Evolutionary conservation across 1,140 invertebrate genomes (phyloP), one percentile per base, ranked within the genome.

Genomic region (Telenomus remus): DNA sequence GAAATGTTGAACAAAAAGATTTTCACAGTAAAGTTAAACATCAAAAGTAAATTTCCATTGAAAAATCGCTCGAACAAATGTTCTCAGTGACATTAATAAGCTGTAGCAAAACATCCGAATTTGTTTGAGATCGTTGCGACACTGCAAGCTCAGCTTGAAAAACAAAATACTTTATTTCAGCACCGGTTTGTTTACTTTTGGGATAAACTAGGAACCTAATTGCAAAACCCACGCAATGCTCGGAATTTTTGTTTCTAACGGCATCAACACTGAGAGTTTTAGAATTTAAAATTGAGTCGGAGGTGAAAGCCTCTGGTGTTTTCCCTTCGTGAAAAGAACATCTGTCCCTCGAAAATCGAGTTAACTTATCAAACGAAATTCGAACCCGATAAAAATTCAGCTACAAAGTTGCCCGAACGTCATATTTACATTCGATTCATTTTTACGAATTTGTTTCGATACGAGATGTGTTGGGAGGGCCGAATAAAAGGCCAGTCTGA

Each of bases 321-420:
- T 66, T 39, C 14, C 27, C 19, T 11, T 10, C n/a, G 35, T 16
- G 57, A 66, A 56, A 19, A 50, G 19, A 44, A 53, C 42, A 34
- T 51, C 35, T 53, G 61, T 56, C 53, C 50, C 55, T 54, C 1
- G 16, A 47, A 37, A 51, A 69, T 60, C 63, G 37, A 33, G 46
- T 71, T 63, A 57, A 49, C 53, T 60, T 71, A 63, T 71, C 68
- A 71, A 63, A 72, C 48, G 59, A 51, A 64, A 64, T 64, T 44
- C 47, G 27, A 34, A 13, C 15, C 19, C 59, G 39, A 71, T 71
- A 63, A 64, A 71, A 71, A 64, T 57, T 71, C 53, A 34, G 34
- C 54, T 47, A 14, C 37, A 35, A 71, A 71, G 19, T 71, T 64
- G 42, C 11, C 19, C 19, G 19, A 34, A 54, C 34, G n/a, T 55